Base-by-base conservation (phyloP, 2,113 vertebrate genomes). In the Elephantulus edwardii region DNA sequence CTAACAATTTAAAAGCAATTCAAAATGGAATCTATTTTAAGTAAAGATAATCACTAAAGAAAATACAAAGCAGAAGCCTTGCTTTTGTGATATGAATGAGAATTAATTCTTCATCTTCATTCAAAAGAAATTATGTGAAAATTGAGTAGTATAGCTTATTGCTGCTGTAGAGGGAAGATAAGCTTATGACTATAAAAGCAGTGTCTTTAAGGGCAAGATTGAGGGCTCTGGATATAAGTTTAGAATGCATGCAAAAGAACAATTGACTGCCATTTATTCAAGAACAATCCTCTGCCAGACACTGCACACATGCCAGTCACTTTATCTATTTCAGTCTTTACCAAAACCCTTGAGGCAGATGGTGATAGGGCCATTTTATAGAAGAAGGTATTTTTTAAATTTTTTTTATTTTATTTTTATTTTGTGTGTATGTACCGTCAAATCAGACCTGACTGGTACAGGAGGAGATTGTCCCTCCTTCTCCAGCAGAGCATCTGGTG, bases 51-150 rank as follows among this genome's bases (percentile, higher is more conserved):
- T 85, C 62, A 76, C 48, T 66, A 85, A 89, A 60, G 33, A 76
- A 46, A 50, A 28, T 22, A 30, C 30, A 83, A 71, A 84, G 40
- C 11, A 71, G 58, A 89, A 75, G 20, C 6, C n/a, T 33, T 72
- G 30, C 19, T 50, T 72, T 80, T 84, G n/a, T 26, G n/a, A 5
- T 38, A 33, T 26, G 33, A 52, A 35, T 94, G 52, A 83, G 77
- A 68, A 86, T 70, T 86, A 68, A 88, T 35, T 60, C 77, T 48
- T 74, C 56, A 56, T 56, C 92, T 91, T 85, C 88, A 74, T 79
- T 70, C 60, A 85, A 81, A 87, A 82, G 10, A 83, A 24, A 48
- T 71, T 91, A 4, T 74, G 71, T 22, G 33, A 79, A 62, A 91
- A 76, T 62, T n/a, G 6, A 76, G 3, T 81, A 24, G 35, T 88